These are phyloP conservation scores for Emberiza fucata DNA, from an alignment of 2,113 vertebrate genomes.

Conservation along the genomic window DNA sequence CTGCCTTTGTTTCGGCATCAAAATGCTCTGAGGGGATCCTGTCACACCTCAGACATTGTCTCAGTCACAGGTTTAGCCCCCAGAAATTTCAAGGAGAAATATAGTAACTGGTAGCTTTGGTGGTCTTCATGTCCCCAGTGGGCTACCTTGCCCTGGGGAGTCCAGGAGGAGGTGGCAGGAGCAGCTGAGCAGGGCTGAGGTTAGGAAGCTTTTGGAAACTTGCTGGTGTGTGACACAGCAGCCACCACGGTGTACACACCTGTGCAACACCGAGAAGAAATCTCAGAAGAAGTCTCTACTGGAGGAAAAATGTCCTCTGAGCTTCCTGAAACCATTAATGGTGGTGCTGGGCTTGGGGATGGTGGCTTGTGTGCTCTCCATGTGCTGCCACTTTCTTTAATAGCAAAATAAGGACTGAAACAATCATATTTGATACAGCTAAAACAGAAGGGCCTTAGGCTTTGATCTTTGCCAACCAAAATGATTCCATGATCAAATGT, in stretches of 20 bases:
- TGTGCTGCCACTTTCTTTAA: neutral
- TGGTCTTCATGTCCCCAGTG: neutral
- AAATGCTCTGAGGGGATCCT: neutral
- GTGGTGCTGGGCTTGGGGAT: neutral
- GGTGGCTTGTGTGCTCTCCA: neutral
- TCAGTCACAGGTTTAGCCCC: neutral
- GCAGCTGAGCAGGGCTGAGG: neutral
- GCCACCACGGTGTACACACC: rapidly evolving
- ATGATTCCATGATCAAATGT: neutral
- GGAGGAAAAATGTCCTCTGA: neutral
- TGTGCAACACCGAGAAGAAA: neutral
- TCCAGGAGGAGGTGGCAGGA: neutral
- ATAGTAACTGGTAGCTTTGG: neutral
- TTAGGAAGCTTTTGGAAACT: neutral
- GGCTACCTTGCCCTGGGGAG: neutral
- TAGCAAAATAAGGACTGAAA: neutral
- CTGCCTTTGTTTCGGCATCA: neutral
- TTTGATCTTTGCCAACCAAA: neutral
- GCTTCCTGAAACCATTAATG: neutral
- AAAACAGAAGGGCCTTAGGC: neutral
- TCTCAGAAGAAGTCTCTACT: neutral
- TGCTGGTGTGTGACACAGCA: neutral
- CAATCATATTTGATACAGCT: neutral
- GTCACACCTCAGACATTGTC: neutral
- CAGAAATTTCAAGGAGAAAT: neutral